Base-by-base conservation (phyloP, 2,797 vertebrate genomes). In the Pteronotus mesoamericanus region DNA sequence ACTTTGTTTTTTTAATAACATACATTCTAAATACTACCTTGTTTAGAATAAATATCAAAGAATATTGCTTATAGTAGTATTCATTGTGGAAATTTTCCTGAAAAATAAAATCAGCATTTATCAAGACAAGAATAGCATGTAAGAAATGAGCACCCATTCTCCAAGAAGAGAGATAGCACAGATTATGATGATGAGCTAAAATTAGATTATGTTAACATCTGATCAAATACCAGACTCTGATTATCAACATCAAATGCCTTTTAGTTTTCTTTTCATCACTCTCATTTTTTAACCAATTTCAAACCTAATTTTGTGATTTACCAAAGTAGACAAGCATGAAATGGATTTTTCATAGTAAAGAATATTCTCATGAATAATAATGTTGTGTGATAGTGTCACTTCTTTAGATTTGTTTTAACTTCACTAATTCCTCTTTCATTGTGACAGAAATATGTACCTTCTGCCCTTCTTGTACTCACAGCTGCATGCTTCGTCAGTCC, bases 321-420 rank as follows among this genome's bases (percentile, higher is more conserved):
- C 92, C 74, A 96, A 97, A 95, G 95, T 96, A 96, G 97, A 97
- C 88, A 97, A 95, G 96, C 96, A 95, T 97, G 96, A 97, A 97
- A 97, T 97, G 91, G 78, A 94, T 93, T 97, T 91, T 97, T 96
- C 82, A 89, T 94, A 86, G 93, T 79, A 89, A 96, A 83, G 64
- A 91, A 95, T 44, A 86, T 80, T 94, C 78, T 91, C 69, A 32
- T 96, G 96, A 97, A 95, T 97, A 93, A 72, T 95, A 96, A 95
- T 93, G 22, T 19, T 79, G 61, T 75, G 39, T 34, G 9, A 88
- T 89, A 32, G 44, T 83, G 34, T 85, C n/a, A 21, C 5, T 94
- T 92, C 19, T 85, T 14, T 53, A 10, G n/a, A 57, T 88, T 88
- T 89, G 26, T 94, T 87, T 88, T 88, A 82, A 82, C 55, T 93